Evolutionary conservation across 2,888 invertebrate genomes (phyloP), one percentile per base, ranked within the genome.

Genomic region (Hemicrepidius hirtus): DNA sequence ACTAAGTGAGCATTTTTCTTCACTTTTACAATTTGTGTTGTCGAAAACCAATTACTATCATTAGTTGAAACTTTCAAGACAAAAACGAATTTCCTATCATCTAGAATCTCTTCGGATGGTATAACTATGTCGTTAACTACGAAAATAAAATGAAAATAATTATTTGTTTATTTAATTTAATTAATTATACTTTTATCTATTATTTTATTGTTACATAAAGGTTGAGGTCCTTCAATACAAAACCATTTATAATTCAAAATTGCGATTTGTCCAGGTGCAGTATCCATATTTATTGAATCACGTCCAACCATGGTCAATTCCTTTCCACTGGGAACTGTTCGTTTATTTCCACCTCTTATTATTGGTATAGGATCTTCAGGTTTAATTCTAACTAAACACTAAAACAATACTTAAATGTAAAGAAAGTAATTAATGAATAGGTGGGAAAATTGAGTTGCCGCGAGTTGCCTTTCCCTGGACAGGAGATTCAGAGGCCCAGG

Each of bases 311-410:
- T 18, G 10, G 49, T 6, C 57, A 65, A 69, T 0, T n/a, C 13
- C 32, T n/a, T 55, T 10, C 21, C 37, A 32, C 44, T 60, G 3
- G 64, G 41, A 0, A 73, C 73, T 1, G 28, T 41, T 41, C 65
- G 20, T 3, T 21, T 9, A 12, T 3, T 41, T 13, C 60, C 53
- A 16, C 60, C 69, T 16, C 35, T 9, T 12, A 60, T 69, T 12
- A 69, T 40, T n/a, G 60, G 65, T 13, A 60, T 41, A 13, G 60
- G 53, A 18, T 13, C 35, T 65, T 73, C 73, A 3, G 63, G n/a
- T 60, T 20, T 37, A 2, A 73, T 69, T 10, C 12, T 73, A 4
- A 73, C 65, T 12, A 68, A 35, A 32, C 73, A 73, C 73, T 73
- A 9, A 4, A 68, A 72, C 10, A 35, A 32, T 6, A n/a, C 20